These are phyloP conservation scores for Crypturellus tataupa DNA, from an alignment of 2,797 vertebrate genomes.

Conservation along the genomic window DNA sequence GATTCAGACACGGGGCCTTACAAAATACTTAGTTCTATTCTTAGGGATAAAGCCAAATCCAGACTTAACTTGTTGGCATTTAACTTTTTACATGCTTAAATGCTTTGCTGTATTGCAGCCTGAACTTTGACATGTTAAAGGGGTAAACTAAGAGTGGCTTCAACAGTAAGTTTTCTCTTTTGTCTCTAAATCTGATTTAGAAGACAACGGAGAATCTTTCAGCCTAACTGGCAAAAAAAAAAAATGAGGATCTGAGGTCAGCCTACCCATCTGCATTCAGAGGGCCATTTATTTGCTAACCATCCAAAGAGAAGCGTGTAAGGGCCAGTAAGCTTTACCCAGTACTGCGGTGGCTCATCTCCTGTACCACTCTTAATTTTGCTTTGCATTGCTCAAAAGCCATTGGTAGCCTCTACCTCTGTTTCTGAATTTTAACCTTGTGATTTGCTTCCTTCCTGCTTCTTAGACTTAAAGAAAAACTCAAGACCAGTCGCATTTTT, in stretches of 20 bases:
- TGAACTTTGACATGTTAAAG: not conserved
- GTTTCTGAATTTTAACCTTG: not conserved
- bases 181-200: not conserved
- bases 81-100: not conserved
- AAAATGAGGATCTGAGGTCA: not conserved
- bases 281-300: not conserved
- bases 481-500: not conserved
- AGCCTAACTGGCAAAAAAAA: not conserved
- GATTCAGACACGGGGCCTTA: not conserved
- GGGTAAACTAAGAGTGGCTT: not conserved
- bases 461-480: not conserved
- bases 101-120: not conserved
- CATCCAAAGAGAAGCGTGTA: not conserved
- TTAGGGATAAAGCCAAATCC: not conserved
- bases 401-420: not conserved
- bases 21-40: not conserved
- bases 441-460: not conserved
- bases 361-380: not conserved
- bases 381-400: not conserved
- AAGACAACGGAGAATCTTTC: not conserved
- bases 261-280: not conserved
- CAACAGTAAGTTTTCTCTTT: not conserved
- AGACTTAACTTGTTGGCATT: not conserved
- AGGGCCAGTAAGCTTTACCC: not conserved
- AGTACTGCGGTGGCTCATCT: not conserved